Evolutionary conservation across 1,140 invertebrate species (phyloP).

Genomic region (Drosophila tristis): DNA sequence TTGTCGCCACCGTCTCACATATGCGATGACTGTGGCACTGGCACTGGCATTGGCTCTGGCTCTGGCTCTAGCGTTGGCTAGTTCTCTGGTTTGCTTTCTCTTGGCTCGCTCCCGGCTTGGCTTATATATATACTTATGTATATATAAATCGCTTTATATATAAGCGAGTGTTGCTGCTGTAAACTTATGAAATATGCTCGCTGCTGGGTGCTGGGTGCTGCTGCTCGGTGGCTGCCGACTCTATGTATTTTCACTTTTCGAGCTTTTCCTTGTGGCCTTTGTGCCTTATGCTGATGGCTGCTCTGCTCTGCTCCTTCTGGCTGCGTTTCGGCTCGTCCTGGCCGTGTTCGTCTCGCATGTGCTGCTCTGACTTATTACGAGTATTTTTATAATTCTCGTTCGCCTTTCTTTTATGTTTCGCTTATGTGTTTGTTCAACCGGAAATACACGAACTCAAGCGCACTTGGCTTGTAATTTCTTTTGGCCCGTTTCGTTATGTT

Average conservation of each 20-base stretch:
- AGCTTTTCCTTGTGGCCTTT: slow-evolving; percentile 38
- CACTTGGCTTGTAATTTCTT: slow-evolving; percentile 72
- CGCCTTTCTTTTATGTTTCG: slow-evolving; percentile 78
- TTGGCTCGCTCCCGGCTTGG: slow-evolving; percentile 49
- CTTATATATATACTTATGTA: not conserved
- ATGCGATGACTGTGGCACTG: slow-evolving; percentile 4
- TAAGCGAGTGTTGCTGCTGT: slow-evolving; percentile 36
- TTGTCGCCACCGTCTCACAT: slow-evolving; percentile 60
- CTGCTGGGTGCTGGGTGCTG: not conserved
- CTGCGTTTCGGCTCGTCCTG: slow-evolving; percentile 9
- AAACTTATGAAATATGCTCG: slow-evolving; percentile 80
- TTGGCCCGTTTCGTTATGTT: slow-evolving; percentile 29
- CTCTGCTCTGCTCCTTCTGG: slow-evolving; percentile 14
- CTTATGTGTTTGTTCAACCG: slow-evolving; percentile 84
- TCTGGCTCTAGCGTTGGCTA: too few relatives aligned
- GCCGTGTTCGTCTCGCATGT: slow-evolving; percentile 24
- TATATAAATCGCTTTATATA: slow-evolving; percentile 31
- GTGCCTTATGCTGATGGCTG: slow-evolving; percentile 30
- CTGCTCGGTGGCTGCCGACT: slow-evolving; percentile 10
- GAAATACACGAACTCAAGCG: slow-evolving; percentile 83
- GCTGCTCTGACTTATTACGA: slow-evolving; percentile 47
- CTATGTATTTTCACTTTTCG: slow-evolving; percentile 79
- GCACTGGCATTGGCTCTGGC: slow-evolving; percentile 4
- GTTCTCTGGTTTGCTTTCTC: slow-evolving; percentile 28
- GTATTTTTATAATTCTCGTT: slow-evolving; percentile 45